These are phyloP conservation scores for Malurus alboscapulatus DNA, from an alignment of 2,113 vertebrate genomes.

Conservation along the genomic window DNA sequence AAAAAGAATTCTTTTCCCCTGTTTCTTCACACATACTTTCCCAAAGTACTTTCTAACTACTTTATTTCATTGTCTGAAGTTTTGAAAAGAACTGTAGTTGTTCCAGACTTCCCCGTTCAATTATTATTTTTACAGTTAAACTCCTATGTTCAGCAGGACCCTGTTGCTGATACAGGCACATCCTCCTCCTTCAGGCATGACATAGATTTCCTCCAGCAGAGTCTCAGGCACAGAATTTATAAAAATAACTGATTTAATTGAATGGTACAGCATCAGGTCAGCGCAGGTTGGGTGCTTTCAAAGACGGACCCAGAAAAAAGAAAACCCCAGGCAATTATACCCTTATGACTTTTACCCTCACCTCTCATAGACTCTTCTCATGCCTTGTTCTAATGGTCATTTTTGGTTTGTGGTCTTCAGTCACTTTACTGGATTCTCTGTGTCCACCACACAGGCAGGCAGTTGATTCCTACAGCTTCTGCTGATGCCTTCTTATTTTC, in stretches of 20 bases:
- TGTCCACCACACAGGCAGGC: background rate
- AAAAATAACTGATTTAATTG: background rate
- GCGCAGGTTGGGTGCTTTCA: background rate
- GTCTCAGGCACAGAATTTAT: background rate
- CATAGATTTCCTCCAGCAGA: background rate
- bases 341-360: background rate
- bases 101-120: background rate
- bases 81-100: background rate
- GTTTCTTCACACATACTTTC: background rate
- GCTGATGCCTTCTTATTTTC: background rate
- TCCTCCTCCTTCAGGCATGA: fast-evolving
- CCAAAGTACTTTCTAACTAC: background rate
- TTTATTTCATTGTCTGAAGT: background rate
- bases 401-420: background rate
- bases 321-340: background rate
- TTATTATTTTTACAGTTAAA: background rate
- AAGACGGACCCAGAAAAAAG: background rate
- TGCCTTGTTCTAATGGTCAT: background rate
- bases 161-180: background rate
- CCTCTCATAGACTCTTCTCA: background rate
- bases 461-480: background rate
- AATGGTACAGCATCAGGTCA: background rate
- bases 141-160: fast-evolving
- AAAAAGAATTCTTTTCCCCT: background rate
- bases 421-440: background rate